Conservation (phyloP, 2,888 invertebrate genomes). For the Lepas anatifera region DNA sequence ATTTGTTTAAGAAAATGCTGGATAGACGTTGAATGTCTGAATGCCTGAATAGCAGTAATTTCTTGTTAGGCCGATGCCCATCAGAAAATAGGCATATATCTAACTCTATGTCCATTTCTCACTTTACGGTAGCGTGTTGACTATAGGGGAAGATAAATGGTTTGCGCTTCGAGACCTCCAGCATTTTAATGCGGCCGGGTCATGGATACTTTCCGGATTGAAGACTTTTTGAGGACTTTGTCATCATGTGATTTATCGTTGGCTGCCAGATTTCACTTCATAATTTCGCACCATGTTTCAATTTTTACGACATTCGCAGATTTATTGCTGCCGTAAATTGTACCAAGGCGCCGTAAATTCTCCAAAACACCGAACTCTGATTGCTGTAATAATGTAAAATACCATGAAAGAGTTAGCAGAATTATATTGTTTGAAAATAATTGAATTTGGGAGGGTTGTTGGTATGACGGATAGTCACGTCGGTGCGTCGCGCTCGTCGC, state of each 20-base stretch:
- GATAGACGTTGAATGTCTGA: too few relatives aligned
- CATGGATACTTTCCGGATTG: slow-evolving; percentile 12
- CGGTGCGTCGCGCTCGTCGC: slow-evolving; percentile 4
- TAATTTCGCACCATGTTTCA: slow-evolving; percentile 12
- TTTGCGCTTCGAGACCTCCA: not conserved
- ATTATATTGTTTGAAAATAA: slow-evolving; percentile 12
- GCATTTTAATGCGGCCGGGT: slow-evolving; percentile 7
- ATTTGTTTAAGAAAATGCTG: too few relatives aligned
- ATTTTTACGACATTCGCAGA: slow-evolving; percentile 10
- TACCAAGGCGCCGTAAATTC: not conserved
- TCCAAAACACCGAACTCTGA: slow-evolving; percentile 11
- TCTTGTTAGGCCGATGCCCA: too few relatives aligned
- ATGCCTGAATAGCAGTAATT: too few relatives aligned
- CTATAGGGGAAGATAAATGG: not conserved
- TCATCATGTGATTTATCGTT: slow-evolving; percentile 6
- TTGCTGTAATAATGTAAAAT: slow-evolving; percentile 10
- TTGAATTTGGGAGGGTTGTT: not conserved
- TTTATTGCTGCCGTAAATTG: slow-evolving; percentile 9
- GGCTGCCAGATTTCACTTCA: slow-evolving; percentile 7
- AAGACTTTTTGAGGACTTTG: slow-evolving; percentile 12
- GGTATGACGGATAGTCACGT: not conserved
- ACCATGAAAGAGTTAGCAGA: slow-evolving; percentile 11
- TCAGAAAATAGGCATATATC: too few relatives aligned
- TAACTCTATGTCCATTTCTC: not conserved
- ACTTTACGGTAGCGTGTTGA: not conserved